These are phyloP conservation scores for Syngnathus scovelli DNA, from an alignment of 2,113 vertebrate genomes.

Conservation along the genomic window DNA sequence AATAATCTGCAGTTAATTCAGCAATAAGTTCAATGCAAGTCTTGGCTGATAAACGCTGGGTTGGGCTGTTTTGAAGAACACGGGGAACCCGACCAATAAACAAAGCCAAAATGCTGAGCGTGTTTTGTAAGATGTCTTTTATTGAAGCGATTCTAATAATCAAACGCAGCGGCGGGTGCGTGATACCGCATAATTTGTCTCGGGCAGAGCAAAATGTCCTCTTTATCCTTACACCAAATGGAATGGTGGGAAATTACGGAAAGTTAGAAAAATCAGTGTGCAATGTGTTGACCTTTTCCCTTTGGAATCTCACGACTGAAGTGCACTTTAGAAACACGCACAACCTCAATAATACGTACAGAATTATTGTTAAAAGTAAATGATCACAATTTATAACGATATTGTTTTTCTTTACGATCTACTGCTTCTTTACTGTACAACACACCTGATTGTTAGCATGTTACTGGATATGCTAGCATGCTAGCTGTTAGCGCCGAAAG, in stretches of 20 bases:
- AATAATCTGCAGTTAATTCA: not conserved
- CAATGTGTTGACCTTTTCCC: not conserved
- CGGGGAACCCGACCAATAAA: slow-evolving; percentile 4
- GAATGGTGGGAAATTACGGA: not conserved
- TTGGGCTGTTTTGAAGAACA: not conserved
- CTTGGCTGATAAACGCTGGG: not conserved
- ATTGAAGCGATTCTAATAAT: not conserved
- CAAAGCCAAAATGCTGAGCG: not conserved
- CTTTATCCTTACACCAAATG: not conserved
- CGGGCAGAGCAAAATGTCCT: not conserved
- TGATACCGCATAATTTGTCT: not conserved
- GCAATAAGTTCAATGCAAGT: not conserved
- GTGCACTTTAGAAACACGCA: not conserved
- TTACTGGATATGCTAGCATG: too few species aligned
- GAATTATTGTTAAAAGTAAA: too few species aligned
- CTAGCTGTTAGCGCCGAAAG: too few species aligned
- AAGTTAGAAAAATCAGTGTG: not conserved
- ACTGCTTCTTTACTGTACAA: too few species aligned
- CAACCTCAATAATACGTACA: too few species aligned
- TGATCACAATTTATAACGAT: too few species aligned
- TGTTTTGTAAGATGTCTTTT: not conserved
- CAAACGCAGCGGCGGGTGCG: not conserved
- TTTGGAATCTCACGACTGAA: not conserved
- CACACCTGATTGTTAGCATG: too few species aligned
- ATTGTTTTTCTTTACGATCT: too few species aligned